phyloP scores from a whole-genome alignment of 2,113 vertebrate species.

The Illadopsis cleaveri region DNA sequence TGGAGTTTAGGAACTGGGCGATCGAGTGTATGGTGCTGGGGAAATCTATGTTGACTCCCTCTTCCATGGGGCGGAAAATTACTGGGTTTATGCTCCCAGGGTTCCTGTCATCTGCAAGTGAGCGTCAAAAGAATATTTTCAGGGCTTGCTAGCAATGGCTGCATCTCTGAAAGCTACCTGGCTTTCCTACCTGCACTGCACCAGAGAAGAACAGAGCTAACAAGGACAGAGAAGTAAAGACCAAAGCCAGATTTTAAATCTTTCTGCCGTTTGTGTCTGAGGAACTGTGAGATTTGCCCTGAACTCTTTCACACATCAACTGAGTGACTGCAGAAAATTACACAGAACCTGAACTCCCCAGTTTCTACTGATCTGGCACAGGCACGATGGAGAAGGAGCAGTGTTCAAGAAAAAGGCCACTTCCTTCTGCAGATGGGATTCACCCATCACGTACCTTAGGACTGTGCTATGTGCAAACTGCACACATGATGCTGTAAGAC shows the following conservation, averaged over 20 bases:
- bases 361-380: neutral
- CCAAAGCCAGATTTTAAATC: neutral
- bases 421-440: neutral
- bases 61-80: conserved; percentile 86
- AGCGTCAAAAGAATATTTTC: conserved; percentile 91
- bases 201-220: neutral
- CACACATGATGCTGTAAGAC: neutral
- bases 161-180: neutral
- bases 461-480: neutral
- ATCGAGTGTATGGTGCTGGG: conserved; percentile 88
- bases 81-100: conserved; percentile 78
- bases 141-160: conserved; percentile 60
- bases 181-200: neutral
- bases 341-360: neutral
- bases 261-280: neutral
- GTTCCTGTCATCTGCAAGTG: conserved; percentile 92
- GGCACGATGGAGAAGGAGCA: neutral
- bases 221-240: neutral
- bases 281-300: rapidly evolving
- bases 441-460: neutral
- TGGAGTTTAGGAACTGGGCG: conserved; percentile 85
- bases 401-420: neutral
- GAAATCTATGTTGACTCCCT: conserved; percentile 83
- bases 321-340: neutral
- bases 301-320: neutral